Base-by-base conservation (phyloP, 2,113 vertebrate species). In the Empidonax alnorum region DNA sequence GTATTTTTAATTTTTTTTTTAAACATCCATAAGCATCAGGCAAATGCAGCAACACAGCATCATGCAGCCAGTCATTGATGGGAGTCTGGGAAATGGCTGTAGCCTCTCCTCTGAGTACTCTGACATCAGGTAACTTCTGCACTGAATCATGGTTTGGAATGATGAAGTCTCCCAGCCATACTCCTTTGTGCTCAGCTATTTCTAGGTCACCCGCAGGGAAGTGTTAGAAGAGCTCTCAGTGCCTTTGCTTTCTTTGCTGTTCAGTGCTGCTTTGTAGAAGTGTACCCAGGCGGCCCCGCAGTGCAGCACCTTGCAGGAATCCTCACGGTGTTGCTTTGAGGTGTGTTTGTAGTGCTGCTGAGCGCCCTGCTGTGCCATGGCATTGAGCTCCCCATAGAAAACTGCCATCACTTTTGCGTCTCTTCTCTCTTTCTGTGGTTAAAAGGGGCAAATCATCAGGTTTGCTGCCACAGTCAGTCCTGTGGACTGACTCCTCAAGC, bases 281-380 rank as follows among this genome's bases (percentile, higher is more conserved):
- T 6, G 15, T 12, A 6, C 19, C 1, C 5, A 30, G 0, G 4
- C 0, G 1, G 25, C 46, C 28, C 14, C 18, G 35, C 52, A 55
- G 39, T 25, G 17, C 56, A 46, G 56, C 30, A 17, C 59, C 39
- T 67, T 41, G 52, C 15, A 31, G 47, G 56, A 58, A 20, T 18
- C n/a, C 76, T 59, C 3, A 3, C 0, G 1, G 52, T 0, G 0
- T 10, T 63, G 56, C 80, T 79, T n/a, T n/a, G 28, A 46, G 53
- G 39, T 28, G 7, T 4, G 37, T 28, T 28, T 21, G 5, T 19
- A 6, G 8, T 21, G 30, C 56, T 35, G 72, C 47, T 15, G 77
- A 31, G 63, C 13, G 59, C 41, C 3, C 7, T 79, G 68, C 41
- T 28, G 12, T 12, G 33, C 52, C 42, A 2, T 7, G 13, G 33